Conservation (phyloP, 2,888 invertebrate species). For the Cinara cedri region DNA sequence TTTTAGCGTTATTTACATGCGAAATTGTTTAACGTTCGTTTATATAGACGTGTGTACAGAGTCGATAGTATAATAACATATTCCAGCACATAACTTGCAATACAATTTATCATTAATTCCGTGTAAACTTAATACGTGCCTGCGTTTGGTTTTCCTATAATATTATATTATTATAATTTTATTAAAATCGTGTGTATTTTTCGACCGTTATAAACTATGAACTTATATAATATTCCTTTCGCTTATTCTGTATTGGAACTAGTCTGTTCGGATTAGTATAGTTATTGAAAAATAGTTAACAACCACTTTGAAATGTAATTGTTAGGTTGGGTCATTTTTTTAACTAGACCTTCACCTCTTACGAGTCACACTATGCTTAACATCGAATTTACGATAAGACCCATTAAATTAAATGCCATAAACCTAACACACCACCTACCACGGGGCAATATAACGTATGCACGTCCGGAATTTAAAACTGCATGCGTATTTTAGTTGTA, state of each 20-base stretch:
- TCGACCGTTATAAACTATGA: background rate
- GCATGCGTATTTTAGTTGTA: conserved; percentile 12
- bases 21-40: too few species aligned
- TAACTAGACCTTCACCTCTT: conserved; percentile 11
- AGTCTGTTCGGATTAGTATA: background rate
- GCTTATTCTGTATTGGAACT: conserved; percentile 4
- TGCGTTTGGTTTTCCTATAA: too few species aligned
- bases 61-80: too few species aligned
- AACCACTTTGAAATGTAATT: conserved; percentile 1
- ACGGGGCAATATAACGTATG: too few species aligned
- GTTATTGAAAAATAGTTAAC: background rate
- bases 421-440: background rate
- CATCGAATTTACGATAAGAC: background rate
- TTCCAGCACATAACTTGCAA: too few species aligned
- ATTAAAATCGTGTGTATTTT: too few species aligned
- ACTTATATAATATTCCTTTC: conserved; percentile 35
- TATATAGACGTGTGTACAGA: too few species aligned
- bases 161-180: too few species aligned
- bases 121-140: too few species aligned
- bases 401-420: conserved; percentile 16
- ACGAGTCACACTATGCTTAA: background rate
- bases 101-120: too few species aligned
- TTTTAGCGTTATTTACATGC: too few species aligned
- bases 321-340: conserved; percentile 2
- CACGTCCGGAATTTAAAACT: background rate